A percentile compares a stretch with the other conserved stretches of the same genome.
Conservation (phyloP, 2,888 invertebrate genomes). For the Eupeodes luniger region DNA sequence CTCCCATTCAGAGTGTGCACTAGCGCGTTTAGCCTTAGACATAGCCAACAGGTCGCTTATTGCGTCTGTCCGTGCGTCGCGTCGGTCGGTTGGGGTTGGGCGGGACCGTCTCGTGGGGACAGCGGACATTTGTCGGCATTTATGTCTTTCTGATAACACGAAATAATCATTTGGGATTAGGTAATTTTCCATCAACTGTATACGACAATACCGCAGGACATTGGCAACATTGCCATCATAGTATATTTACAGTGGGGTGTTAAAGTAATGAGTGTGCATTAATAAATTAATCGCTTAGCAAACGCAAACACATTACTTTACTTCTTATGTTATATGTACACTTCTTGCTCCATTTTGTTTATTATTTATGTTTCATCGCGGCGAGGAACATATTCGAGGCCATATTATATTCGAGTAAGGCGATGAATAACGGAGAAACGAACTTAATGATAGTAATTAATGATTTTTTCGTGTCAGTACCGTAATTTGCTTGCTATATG, state of each 20-base stretch:
- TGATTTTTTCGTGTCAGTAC: slow-evolving; percentile 48
- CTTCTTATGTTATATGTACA: not conserved
- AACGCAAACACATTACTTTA: slow-evolving; percentile 32
- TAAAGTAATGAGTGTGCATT: slow-evolving; percentile 30
- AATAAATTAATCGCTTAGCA: slow-evolving; percentile 51
- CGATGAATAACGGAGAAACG: slow-evolving; percentile 57
- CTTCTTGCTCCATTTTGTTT: slow-evolving; percentile 67
- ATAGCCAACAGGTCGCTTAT: not conserved
- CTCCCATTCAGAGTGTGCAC: slow-evolving; percentile 24
- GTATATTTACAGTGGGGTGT: slow-evolving; percentile 36
- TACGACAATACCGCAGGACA: slow-evolving; percentile 28
- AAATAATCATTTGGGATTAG: slow-evolving; percentile 62
- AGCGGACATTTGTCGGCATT: slow-evolving; percentile 61
- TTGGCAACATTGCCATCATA: slow-evolving; percentile 38
- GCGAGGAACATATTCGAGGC: slow-evolving; percentile 26
- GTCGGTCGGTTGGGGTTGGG: not conserved
- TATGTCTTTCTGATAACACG: slow-evolving; percentile 63
- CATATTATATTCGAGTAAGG: slow-evolving; percentile 23
- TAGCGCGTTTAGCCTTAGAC: not conserved
- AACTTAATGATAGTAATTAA: slow-evolving; percentile 64
- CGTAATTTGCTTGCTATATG: not conserved
- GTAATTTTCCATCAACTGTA: slow-evolving; percentile 52
- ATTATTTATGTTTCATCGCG: slow-evolving; percentile 62
- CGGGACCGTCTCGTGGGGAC: no score
- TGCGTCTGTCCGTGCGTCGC: not conserved